Percentiles rank a stretch among this genome's conserved stretches.
phyloP scores from a whole-genome alignment of 2,888 invertebrate genomes.

The Tineola bisselliella region DNA sequence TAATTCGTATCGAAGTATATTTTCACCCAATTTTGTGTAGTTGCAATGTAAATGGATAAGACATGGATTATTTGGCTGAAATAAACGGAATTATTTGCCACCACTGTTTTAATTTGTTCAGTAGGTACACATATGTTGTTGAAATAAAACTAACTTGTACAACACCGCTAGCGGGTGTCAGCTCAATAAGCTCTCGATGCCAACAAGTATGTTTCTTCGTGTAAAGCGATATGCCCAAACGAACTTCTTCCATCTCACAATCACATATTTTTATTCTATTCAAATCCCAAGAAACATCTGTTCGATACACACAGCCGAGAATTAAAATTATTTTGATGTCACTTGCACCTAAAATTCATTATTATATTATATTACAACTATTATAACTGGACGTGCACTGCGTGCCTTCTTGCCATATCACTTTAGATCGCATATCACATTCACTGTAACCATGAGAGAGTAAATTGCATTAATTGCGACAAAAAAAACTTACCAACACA shows the following conservation, averaged over 20 bases:
- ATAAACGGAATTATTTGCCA: not conserved
- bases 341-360: constrained; percentile 24
- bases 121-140: too few relatives aligned
- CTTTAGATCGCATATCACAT: too few relatives aligned
- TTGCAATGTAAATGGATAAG: constrained; percentile 37
- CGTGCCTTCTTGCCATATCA: too few relatives aligned
- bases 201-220: constrained; percentile 49
- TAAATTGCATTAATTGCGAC: too few relatives aligned
- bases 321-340: constrained; percentile 45
- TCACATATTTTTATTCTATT: constrained; percentile 53
- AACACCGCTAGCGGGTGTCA: constrained; percentile 40
- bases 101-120: too few relatives aligned
- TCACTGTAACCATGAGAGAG: too few relatives aligned
- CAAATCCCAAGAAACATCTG: constrained; percentile 43
- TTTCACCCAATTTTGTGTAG: constrained; percentile 37
- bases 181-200: constrained; percentile 42
- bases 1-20: constrained; percentile 44
- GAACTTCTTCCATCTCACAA: constrained; percentile 49
- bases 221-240: constrained; percentile 47
- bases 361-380: too few relatives aligned
- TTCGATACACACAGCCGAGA: constrained; percentile 41
- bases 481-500: constrained; percentile 26
- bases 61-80: constrained; percentile 37
- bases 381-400: too few relatives aligned
- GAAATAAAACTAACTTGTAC: constrained; percentile 34